Conservation (phyloP, 2,797 vertebrate species). For the Carcharodon carcharias region DNA sequence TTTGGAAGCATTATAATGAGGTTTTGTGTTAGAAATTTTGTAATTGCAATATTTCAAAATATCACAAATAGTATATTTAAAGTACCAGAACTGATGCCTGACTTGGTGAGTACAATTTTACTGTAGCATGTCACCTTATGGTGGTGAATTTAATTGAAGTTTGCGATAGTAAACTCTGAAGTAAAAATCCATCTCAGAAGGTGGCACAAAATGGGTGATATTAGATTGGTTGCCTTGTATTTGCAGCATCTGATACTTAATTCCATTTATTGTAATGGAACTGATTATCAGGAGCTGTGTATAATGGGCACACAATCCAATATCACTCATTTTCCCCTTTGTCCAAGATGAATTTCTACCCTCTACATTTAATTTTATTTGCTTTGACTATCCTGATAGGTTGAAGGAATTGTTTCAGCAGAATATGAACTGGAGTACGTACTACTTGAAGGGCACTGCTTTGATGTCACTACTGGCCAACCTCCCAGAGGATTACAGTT, state of each 20-base stretch:
- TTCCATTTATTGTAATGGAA: background rate
- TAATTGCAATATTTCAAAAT: background rate
- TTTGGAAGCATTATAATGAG: background rate
- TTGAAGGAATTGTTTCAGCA: conserved; percentile 69
- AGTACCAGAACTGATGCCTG: background rate
- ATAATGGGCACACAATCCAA: background rate
- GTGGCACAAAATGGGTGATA: background rate
- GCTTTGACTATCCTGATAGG: conserved; percentile 52
- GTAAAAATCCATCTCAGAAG: no score
- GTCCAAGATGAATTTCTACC: background rate
- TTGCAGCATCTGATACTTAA: background rate
- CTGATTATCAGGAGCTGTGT: background rate
- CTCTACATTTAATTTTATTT: background rate
- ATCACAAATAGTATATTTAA: background rate
- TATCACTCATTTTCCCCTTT: background rate
- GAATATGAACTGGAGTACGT: conserved; percentile 90
- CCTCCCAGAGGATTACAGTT: conserved; percentile 90
- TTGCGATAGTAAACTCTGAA: background rate
- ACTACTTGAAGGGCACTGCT: conserved; percentile 89
- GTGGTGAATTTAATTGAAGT: background rate
- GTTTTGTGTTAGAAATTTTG: background rate
- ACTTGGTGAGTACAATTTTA: background rate
- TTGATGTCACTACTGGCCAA: conserved; percentile 74
- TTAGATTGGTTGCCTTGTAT: background rate
- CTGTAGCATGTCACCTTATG: background rate